Percentiles rank a stretch among this genome's conserved stretches.
These are phyloP conservation scores for Tetranychus truncatus DNA, from an alignment of 2,888 invertebrate species.

Conservation along the genomic window DNA sequence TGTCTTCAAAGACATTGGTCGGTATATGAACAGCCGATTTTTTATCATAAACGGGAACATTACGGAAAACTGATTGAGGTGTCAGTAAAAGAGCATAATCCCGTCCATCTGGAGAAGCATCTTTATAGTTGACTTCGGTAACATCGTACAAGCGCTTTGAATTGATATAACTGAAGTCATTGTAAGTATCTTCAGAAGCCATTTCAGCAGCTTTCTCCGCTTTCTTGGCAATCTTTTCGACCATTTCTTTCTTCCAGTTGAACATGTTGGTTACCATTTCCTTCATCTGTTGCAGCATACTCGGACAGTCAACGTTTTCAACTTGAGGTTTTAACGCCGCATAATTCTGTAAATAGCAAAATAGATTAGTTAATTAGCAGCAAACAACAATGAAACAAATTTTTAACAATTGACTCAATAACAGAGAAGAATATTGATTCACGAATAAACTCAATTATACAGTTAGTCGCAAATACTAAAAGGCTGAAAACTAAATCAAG, in stretches of 20 bases:
- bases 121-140: background rate
- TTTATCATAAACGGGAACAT: conserved; percentile 44
- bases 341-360: background rate
- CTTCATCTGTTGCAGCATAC: background rate
- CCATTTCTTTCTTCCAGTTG: conserved; percentile 70
- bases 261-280: conserved; percentile 41
- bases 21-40: conserved; percentile 49
- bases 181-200: conserved; percentile 38
- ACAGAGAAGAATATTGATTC: too few species aligned
- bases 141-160: conserved; percentile 10
- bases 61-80: conserved; percentile 28
- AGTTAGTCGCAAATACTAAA: too few species aligned
- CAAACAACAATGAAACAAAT: background rate
- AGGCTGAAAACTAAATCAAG: too few species aligned
- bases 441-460: too few species aligned
- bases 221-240: conserved; percentile 55
- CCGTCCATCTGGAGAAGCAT: background rate
- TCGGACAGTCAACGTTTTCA: background rate
- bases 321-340: background rate
- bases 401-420: background rate
- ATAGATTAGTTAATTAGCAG: background rate
- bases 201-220: conserved; percentile 51
- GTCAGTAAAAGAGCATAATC: background rate
- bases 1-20: conserved; percentile 63
- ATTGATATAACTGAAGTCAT: conserved; percentile 23